Evolutionary conservation across 1,140 invertebrate genomes (phyloP), one percentile per base, ranked within the genome.

Genomic region (Anthonomus grandis): DNA sequence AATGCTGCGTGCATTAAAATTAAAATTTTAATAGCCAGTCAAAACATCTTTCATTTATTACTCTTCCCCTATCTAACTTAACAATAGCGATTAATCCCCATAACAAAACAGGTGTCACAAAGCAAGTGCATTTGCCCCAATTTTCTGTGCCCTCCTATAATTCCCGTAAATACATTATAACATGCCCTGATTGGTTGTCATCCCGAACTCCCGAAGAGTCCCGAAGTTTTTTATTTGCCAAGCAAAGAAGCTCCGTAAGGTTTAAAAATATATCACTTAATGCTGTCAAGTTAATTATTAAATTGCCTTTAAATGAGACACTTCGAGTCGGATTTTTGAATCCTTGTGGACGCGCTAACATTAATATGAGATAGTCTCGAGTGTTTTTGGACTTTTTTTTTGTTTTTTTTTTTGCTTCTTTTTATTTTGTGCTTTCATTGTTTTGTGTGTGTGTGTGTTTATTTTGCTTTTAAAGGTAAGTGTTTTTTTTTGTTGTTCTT

Each of bases 231-330:
- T 63, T 59, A 54, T 24, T 54, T 37, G 19, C 54, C 31, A 45
- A 12, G 15, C 17, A 17, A 27, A 44, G 51, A 19, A 37, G 23
- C 23, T 53, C 48, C 39, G 38, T 41, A 13, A 46, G 60, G 60
- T 54, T 57, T 62, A 62, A 57, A 62, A 60, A 55, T 57, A 62
- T 58, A 57, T 49, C 55, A 50, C 50, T 57, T 62, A 47, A 18
- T 56, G 47, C 50, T 65, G 60, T 63, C 63, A 63, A 46, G 57
- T 65, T 57, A 63, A 63, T 65, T 65, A 53, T 54, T 47, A 55
- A 51, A 52, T 59, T 48, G 55, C 37, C 36, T 47, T 63, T 62
- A 54, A 59, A 65, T 62, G 60, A 42, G 21, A 52, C 25, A 46
- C 51, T 46, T 62, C 45, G 21, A 22, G 18, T 21, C 34, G 12